Evolutionary conservation across 2,888 invertebrate genomes (phyloP).

Genomic region (Endomychus coccineus): DNA sequence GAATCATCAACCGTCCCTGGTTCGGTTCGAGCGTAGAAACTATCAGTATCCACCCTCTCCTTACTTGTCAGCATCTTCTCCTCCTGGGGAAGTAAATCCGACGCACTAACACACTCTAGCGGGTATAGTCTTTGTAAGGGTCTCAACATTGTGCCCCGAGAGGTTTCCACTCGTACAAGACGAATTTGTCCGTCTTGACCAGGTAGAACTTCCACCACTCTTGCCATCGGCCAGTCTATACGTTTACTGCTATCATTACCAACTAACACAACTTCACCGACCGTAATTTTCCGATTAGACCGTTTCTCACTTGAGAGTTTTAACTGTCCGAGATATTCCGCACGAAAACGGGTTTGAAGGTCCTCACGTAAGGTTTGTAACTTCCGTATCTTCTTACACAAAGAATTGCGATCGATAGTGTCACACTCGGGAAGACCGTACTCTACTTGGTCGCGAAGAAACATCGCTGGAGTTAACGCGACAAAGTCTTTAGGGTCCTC

Average conservation of each 20-base stretch:
- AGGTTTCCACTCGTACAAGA: conserved; percentile 12
- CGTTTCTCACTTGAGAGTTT: conserved; percentile 9
- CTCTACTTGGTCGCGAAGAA: conserved; percentile 22
- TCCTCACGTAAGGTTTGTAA: conserved; percentile 22
- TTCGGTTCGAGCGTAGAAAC: no score
- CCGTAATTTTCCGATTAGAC: conserved; percentile 4
- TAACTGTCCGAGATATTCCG: conserved; percentile 23
- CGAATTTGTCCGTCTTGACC: conserved; percentile 18
- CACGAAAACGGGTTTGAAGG: conserved; percentile 21
- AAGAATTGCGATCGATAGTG: conserved; percentile 14
- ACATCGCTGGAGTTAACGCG: conserved; percentile 26
- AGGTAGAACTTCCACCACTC: conserved; percentile 17
- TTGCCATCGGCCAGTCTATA: conserved; percentile 20
- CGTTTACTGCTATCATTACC: conserved; percentile 19
- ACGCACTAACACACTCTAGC: no score
- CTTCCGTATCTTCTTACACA: conserved; percentile 17
- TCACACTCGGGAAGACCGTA: conserved; percentile 22
- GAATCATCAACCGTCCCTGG: no score
- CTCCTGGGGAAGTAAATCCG: no score
- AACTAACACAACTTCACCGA: conserved; percentile 19
- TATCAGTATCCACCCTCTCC: no score
- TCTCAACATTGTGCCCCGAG: no score
- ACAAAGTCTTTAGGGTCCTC: conserved; percentile 15
- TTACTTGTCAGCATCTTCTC: no score
- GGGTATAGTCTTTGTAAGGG: no score